Conservation (phyloP, 2,797 vertebrate species). For the Malacoraja senta region DNA sequence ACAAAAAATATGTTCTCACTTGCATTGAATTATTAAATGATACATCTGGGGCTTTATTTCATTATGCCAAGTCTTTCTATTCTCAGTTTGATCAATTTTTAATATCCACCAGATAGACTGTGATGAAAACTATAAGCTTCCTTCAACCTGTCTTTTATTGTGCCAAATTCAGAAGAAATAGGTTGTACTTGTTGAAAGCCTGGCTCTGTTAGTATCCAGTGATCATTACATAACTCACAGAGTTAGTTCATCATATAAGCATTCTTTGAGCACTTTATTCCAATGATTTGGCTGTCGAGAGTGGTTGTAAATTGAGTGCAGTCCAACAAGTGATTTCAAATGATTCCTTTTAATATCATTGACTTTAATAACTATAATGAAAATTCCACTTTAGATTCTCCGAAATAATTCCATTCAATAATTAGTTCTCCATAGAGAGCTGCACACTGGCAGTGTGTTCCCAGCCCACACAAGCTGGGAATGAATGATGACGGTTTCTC, state of each 20-base stretch:
- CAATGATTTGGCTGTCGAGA: neutral
- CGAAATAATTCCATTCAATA: neutral
- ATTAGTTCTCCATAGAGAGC: neutral
- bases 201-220: neutral
- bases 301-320: neutral
- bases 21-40: neutral
- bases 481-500: slow-evolving; percentile 22
- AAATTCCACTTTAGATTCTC: neutral
- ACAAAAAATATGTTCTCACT: neutral
- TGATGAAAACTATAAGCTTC: neutral
- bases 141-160: neutral
- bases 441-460: neutral
- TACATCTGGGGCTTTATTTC: neutral
- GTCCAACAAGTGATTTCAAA: neutral
- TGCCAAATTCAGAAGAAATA: neutral
- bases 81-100: neutral
- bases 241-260: neutral
- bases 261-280: neutral
- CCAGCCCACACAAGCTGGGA: neutral
- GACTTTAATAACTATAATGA: neutral
- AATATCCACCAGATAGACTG: neutral
- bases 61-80: neutral
- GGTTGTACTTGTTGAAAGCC: neutral
- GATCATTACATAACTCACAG: neutral
- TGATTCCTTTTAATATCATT: neutral